Conservation (phyloP, 1,140 invertebrate species). For the Anastrepha ludens region DNA sequence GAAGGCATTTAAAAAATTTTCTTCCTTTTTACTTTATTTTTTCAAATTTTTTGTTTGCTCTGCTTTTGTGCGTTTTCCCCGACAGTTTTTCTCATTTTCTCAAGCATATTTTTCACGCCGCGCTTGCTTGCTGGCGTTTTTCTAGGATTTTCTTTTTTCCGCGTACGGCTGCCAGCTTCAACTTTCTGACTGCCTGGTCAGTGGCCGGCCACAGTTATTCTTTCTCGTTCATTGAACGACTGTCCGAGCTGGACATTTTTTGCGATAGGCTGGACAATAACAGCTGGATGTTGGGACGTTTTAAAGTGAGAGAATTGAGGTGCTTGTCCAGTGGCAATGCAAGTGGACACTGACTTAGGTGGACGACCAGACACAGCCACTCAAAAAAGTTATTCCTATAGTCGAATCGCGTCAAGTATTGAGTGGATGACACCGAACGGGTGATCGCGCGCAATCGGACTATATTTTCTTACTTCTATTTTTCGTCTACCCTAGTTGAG, state of each 20-base stretch:
- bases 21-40: constrained; percentile 56
- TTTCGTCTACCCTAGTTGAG: background rate
- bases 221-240: constrained; percentile 57
- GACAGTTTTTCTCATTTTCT: constrained; percentile 63
- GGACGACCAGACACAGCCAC: background rate
- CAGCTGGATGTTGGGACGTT: background rate
- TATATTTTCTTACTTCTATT: background rate
- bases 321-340: background rate
- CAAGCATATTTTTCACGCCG: constrained; percentile 43
- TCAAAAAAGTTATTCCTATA: background rate
- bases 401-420: constrained; percentile 18
- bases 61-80: constrained; percentile 47
- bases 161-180: constrained; percentile 66
- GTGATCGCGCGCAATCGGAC: too few relatives aligned
- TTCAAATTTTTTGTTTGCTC: constrained; percentile 57
- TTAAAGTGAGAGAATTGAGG: background rate
- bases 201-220: constrained; percentile 73
- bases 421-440: constrained; percentile 1
- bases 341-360: constrained; percentile 1
- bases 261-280: constrained; percentile 19
- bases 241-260: constrained; percentile 42
- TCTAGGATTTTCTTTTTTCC: constrained; percentile 45
- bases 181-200: constrained; percentile 73
- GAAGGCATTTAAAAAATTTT: constrained; percentile 49
- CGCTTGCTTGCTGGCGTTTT: background rate